Base-by-base conservation (phyloP, 2,888 invertebrate species). In the Trissolcus japonicus region DNA sequence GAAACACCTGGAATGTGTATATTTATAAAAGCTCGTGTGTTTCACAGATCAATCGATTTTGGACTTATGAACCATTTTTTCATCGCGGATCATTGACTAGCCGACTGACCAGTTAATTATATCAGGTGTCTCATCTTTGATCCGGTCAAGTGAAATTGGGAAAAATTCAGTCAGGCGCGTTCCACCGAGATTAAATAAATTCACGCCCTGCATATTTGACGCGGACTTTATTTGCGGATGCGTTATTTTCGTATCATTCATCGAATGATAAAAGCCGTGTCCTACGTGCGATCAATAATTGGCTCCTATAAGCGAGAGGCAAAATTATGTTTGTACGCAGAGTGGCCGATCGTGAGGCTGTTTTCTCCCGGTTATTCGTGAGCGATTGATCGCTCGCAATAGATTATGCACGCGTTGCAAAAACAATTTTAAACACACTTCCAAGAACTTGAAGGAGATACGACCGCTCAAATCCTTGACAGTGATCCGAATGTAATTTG, bases 1-100 rank as follows among this genome's bases (percentile, higher is more conserved):
- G 51, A 62, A 53, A 62, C 53, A 62, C 21, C 61, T 51, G 61
- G 43, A 35, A 40, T 29, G 55, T 57, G 56, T 66, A 51, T 66
- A 16, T 41, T 46, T 46, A 46, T 16, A 46, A 35, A 35, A 35
- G 9, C 35, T 11, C 35, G 35, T 35, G 4, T 25, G 25, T 25
- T 25, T 6, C 25, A 25, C 25, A n/a, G n/a, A n/a, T n/a, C 25
- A 25, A 35, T 35, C 35, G 35, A 35, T 35, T 35, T 35, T 35
- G 9, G 11, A 6, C 35, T 11, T 35, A 35, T 11, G 9, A 35
- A 11, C 11, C 9, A 9, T 9, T 35, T 35, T 35, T 7, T 35
- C 9, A 1, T 35, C 35, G 7, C 35, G 11, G 35, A 35, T 35
- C 35, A 35, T 35, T 9, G 35, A 35, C 35, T 35, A 2, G 9